phyloP scores from a whole-genome alignment of 2,797 vertebrate genomes.

The Tinamus major region DNA sequence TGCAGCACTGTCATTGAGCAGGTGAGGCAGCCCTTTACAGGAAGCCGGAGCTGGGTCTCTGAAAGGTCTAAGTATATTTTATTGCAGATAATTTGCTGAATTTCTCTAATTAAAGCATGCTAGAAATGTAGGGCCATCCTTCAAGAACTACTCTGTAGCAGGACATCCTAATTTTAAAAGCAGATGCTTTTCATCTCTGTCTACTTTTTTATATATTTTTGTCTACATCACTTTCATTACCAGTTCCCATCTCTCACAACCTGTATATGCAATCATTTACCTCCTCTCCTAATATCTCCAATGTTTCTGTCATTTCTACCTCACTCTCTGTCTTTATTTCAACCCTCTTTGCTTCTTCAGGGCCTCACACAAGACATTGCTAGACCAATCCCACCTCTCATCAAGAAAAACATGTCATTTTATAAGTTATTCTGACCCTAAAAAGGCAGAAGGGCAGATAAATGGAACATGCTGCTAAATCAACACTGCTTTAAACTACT shows the following conservation, averaged over 20 bases:
- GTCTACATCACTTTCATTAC: not conserved
- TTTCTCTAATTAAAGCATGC: not conserved
- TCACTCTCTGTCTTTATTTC: not conserved
- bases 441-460: not conserved
- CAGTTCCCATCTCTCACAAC: not conserved
- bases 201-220: not conserved
- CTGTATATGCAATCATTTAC: not conserved
- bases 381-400: accelerated
- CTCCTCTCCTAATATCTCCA: not conserved
- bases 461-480: not conserved
- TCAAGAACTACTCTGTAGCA: not conserved
- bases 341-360: not conserved
- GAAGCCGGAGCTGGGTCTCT: not conserved
- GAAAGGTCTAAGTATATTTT: not conserved
- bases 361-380: accelerated
- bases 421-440: not conserved
- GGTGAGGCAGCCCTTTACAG: not conserved
- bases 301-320: not conserved
- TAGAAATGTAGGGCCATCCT: not conserved
- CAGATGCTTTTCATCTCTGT: not conserved
- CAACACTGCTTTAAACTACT: not conserved
- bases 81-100: not conserved
- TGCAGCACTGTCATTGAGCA: not conserved
- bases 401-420: not conserved
- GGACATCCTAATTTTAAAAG: not conserved